Evolutionary conservation across 37 sponge, comb jelly and placozoan genomes (phyloP).

Genomic region (Haliclona indistincta): DNA sequence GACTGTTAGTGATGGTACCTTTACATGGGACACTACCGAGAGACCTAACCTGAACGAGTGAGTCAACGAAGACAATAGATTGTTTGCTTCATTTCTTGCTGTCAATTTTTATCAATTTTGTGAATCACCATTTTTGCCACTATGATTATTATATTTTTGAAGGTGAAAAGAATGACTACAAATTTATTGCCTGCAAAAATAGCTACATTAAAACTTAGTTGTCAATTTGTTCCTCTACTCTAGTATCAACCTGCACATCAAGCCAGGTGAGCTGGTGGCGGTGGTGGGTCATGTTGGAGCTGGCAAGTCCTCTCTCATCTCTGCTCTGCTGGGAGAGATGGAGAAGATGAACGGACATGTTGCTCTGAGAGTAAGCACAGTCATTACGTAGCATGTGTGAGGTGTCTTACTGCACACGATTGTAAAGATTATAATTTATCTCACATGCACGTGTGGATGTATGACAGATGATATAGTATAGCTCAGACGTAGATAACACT

Average conservation of each 20-base stretch:
- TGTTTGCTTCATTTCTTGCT: neutral
- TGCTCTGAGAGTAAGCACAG: conserved; percentile 44
- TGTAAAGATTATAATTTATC: neutral
- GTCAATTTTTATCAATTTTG: neutral
- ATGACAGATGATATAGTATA: neutral
- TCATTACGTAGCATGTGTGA: neutral
- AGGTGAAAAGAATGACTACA: too few species aligned
- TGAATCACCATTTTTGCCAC: neutral
- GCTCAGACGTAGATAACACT: too few species aligned
- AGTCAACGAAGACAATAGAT: neutral
- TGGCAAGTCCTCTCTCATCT: conserved; percentile 84
- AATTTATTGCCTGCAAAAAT: too few species aligned
- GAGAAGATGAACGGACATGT: conserved; percentile 68
- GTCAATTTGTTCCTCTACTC: too few species aligned
- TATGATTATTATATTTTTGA: too few species aligned
- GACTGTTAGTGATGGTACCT: conserved; percentile 28
- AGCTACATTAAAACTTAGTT: too few species aligned
- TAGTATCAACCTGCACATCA: conserved; percentile 71
- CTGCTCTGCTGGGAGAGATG: conserved; percentile 87
- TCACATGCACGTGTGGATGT: neutral
- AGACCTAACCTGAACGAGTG: conserved; percentile 33
- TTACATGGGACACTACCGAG: conserved; percentile 46
- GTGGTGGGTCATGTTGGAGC: conserved; percentile 88
- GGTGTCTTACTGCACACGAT: too few species aligned
- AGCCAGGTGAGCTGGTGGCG: conserved; percentile 66